Evolutionary conservation across 2,888 invertebrate genomes (phyloP).

Genomic region (Sclerodermus sp.): DNA sequence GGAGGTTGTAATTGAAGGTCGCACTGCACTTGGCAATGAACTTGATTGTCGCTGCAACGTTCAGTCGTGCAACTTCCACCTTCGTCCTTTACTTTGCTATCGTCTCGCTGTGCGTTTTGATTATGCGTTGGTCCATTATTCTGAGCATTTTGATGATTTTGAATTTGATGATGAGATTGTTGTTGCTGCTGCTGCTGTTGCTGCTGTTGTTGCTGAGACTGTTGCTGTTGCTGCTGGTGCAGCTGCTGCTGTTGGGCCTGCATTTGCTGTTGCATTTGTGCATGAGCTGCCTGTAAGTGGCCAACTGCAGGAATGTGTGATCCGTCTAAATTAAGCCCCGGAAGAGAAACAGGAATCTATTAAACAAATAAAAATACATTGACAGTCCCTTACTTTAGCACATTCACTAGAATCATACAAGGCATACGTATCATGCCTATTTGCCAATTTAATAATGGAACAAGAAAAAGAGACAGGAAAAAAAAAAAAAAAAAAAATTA

Average conservation of each 20-base stretch:
- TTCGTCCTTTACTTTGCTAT: conserved; percentile 60
- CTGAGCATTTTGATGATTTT: conserved; percentile 56
- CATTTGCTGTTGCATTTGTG: conserved; percentile 46
- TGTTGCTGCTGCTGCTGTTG: conserved; percentile 47
- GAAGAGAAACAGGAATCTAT: conserved; percentile 55
- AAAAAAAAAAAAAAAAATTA: not conserved
- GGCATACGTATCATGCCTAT: no score
- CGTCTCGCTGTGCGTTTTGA: conserved; percentile 44
- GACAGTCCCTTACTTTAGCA: not conserved
- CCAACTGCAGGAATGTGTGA: conserved; percentile 51
- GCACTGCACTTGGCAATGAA: conserved; percentile 56
- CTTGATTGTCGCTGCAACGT: conserved; percentile 53
- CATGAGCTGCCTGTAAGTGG: conserved; percentile 53
- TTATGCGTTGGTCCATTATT: conserved; percentile 55
- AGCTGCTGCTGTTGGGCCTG: conserved; percentile 56
- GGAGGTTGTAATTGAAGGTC: conserved; percentile 56
- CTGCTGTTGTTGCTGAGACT: conserved; percentile 46
- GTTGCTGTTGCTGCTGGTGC: conserved; percentile 58
- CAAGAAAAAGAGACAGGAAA: no score
- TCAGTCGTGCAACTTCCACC: conserved; percentile 51
- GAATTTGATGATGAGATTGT: conserved; percentile 51
- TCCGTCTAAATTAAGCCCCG: conserved; percentile 53
- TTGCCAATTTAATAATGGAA: no score
- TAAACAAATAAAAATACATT: conserved; percentile 9
- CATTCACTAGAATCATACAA: no score